phyloP scores from a whole-genome alignment of 2,113 vertebrate species.

The Actinemys pallida region DNA sequence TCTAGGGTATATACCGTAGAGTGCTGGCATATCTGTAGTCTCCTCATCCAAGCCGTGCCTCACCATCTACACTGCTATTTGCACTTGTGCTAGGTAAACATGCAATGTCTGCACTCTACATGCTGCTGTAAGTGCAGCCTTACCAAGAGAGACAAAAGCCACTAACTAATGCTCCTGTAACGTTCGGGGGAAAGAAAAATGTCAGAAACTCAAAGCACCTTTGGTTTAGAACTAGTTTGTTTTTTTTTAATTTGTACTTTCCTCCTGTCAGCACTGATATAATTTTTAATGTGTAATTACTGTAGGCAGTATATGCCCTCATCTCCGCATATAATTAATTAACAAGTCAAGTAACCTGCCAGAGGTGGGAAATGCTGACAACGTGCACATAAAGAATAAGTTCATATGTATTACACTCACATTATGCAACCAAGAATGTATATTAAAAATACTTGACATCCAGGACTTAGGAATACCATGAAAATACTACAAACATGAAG shows the following conservation, averaged over 20 bases:
- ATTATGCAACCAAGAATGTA: neutral
- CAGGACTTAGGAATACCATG: neutral
- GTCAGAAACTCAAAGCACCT: conserved; percentile 30
- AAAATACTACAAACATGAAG: neutral
- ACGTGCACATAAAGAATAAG: neutral
- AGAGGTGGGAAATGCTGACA: conserved; percentile 5
- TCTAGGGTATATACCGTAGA: too few relatives aligned
- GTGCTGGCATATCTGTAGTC: too few relatives aligned
- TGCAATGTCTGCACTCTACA: too few relatives aligned
- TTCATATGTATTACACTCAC: neutral
- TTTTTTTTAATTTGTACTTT: conserved; percentile 32
- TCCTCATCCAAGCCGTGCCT: too few relatives aligned
- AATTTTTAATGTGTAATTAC: conserved; percentile 36
- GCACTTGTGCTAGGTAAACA: too few relatives aligned
- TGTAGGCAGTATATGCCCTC: neutral
- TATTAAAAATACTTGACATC: neutral
- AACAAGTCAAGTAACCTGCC: conserved; percentile 32
- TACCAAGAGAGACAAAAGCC: neutral
- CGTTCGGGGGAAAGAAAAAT: conserved; percentile 11
- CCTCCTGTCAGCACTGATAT: neutral
- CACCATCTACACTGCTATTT: too few relatives aligned
- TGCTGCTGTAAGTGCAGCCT: too few relatives aligned
- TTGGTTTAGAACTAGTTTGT: conserved; percentile 6
- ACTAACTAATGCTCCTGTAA: conserved; percentile 23
- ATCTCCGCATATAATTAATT: conserved; percentile 6